Conservation (phyloP, 2,888 invertebrate genomes). For the Liposcelis brunnea region DNA sequence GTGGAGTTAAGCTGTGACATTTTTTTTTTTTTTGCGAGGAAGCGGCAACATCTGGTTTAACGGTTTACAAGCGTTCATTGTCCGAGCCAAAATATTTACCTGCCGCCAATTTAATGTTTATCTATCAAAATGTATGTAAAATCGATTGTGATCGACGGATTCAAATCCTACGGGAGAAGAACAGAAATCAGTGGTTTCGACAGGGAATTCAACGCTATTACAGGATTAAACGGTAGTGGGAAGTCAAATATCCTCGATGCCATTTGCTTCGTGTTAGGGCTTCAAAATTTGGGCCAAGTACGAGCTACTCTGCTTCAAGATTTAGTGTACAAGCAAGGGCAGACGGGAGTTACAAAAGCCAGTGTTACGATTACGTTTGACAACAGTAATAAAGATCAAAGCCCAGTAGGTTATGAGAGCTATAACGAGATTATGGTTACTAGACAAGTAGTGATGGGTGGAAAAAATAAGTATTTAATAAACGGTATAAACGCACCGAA, state of each 20-base stretch:
- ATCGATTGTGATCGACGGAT: conserved; percentile 83
- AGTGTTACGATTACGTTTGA: conserved; percentile 93
- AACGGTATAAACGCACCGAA: conserved; percentile 84
- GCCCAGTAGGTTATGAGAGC: conserved; percentile 83
- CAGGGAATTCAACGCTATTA: conserved; percentile 90
- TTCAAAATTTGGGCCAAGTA: conserved; percentile 79
- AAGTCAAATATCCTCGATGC: conserved; percentile 96
- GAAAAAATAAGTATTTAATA: conserved; percentile 82
- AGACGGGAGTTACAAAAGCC: conserved; percentile 89
- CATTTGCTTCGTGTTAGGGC: conserved; percentile 94
- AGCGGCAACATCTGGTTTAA: no score
- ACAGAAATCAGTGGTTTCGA: conserved; percentile 89
- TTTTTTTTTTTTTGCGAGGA: no score
- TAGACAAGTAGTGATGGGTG: conserved; percentile 74
- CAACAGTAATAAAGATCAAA: conserved; percentile 60
- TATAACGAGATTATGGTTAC: conserved; percentile 83
- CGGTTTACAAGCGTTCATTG: no score
- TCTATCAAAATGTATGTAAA: conserved; percentile 65
- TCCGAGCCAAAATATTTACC: no score
- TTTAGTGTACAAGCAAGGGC: conserved; percentile 93
- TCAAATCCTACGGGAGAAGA: conserved; percentile 91
- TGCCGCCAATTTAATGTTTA: no score
- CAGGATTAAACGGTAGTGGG: conserved; percentile 93
- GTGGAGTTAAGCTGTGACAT: no score
- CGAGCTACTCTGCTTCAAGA: conserved; percentile 82